phyloP scores from a whole-genome alignment of 2,888 invertebrate genomes.

The Mesorhabditis belari region DNA sequence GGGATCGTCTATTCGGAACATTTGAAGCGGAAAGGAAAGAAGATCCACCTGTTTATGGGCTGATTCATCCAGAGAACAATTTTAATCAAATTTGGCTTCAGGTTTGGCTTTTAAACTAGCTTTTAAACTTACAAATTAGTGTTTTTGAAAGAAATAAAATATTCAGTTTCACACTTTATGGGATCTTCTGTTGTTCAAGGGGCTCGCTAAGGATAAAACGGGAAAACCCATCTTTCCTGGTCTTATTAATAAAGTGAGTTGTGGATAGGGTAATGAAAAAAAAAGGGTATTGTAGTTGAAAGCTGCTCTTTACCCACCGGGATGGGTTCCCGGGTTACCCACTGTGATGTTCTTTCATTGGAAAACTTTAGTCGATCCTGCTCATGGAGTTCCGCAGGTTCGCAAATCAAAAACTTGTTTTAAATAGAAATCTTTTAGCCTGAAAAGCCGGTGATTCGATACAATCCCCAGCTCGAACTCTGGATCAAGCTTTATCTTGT shows the following conservation, averaged over 20 bases:
- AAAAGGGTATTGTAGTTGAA: constrained; percentile 55
- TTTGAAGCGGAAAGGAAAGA: constrained; percentile 71
- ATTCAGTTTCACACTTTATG: constrained; percentile 69
- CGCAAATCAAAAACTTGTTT: constrained; percentile 6
- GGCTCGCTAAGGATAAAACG: constrained; percentile 56
- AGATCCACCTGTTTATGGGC: constrained; percentile 72
- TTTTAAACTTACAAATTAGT: not conserved
- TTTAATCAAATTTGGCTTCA: constrained; percentile 51
- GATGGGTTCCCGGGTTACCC: constrained; percentile 71
- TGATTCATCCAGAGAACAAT: constrained; percentile 43
- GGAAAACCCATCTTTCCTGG: constrained; percentile 39
- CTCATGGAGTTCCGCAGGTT: constrained; percentile 45
- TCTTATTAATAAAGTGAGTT: constrained; percentile 26
- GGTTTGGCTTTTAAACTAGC: constrained; percentile 12
- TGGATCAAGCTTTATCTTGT: constrained; percentile 42
- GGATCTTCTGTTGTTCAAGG: constrained; percentile 64
- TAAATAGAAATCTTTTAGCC: constrained; percentile 15
- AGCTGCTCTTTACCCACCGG: constrained; percentile 75
- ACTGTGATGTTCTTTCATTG: constrained; percentile 47
- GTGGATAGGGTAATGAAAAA: not conserved
- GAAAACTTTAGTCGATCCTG: constrained; percentile 40
- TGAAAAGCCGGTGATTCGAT: constrained; percentile 37
- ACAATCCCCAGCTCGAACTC: constrained; percentile 33
- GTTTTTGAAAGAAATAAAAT: not conserved
- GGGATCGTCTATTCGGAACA: constrained; percentile 61